Conservation (phyloP, 64 coral and sea anemone species). For the Montipora sp. region DNA sequence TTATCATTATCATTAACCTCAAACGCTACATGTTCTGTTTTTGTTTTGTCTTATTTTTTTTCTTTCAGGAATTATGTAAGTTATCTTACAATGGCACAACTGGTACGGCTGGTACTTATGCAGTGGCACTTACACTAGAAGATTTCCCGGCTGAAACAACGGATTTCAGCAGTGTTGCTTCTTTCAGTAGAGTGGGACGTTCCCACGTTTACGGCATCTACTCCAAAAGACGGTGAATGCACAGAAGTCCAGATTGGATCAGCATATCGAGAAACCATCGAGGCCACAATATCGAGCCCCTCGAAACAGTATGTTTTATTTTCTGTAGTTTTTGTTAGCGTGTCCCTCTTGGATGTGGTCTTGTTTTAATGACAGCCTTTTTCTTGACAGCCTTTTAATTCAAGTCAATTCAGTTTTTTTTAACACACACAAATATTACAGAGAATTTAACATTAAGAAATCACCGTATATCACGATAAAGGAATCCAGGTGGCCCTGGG, state of each 20-base stretch:
- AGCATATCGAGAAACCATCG: background rate
- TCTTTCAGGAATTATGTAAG: background rate
- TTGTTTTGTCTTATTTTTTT: background rate
- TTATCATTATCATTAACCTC: too few relatives aligned
- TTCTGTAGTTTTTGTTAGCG: background rate
- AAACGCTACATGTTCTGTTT: too few relatives aligned
- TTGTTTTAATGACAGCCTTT: too few relatives aligned
- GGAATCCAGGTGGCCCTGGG: too few relatives aligned
- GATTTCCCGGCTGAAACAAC: slow-evolving; percentile 21
- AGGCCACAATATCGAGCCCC: background rate
- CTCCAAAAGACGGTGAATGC: slow-evolving; percentile 40
- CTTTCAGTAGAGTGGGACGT: slow-evolving; percentile 6
- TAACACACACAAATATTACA: too few relatives aligned
- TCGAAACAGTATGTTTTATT: slow-evolving; percentile 31
- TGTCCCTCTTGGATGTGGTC: too few relatives aligned
- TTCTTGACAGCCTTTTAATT: too few relatives aligned
- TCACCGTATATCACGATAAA: too few relatives aligned
- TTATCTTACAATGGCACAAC: background rate
- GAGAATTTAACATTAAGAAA: too few relatives aligned
- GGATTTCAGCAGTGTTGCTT: background rate
- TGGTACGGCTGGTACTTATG: background rate
- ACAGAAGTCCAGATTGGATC: slow-evolving; percentile 1
- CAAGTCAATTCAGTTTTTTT: too few relatives aligned
- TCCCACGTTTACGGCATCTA: background rate
- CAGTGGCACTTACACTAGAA: slow-evolving; percentile 20